These are phyloP conservation scores for Watsonalla binaria DNA, from an alignment of 2,888 invertebrate genomes.

Conservation along the genomic window DNA sequence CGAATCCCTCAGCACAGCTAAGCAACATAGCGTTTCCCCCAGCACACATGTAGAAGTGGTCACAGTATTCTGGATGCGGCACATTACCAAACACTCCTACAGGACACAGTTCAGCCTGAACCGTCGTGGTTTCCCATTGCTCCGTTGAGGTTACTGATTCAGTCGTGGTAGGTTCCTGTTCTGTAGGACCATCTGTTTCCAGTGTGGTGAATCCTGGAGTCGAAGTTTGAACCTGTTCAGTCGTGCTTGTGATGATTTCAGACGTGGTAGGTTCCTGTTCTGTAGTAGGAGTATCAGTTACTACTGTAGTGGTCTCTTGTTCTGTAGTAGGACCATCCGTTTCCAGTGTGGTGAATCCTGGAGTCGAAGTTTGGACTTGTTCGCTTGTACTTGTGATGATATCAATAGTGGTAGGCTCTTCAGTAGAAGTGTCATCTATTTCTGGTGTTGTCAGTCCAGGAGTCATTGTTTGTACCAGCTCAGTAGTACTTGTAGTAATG, in stretches of 20 bases:
- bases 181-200: neutral
- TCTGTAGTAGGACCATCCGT: neutral
- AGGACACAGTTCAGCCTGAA: constrained; percentile 7
- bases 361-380: too few relatives aligned
- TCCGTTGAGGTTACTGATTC: neutral
- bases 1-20: constrained; percentile 22
- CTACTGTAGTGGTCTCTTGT: neutral
- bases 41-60: constrained; percentile 30
- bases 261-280: neutral
- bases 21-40: constrained; percentile 20
- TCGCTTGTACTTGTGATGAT: too few relatives aligned
- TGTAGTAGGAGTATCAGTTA: neutral
- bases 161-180: neutral
- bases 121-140: neutral
- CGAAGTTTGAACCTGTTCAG: neutral
- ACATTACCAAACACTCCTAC: constrained; percentile 11
- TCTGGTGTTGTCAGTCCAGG: neutral
- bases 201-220: constrained; percentile 5
- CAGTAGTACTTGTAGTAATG: neutral
- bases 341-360: too few relatives aligned
- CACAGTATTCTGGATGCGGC: constrained; percentile 23
- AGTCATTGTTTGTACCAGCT: neutral
- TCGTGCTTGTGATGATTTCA: neutral
- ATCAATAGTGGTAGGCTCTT: neutral
- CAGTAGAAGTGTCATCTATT: neutral